Evolutionary conservation across 2,888 invertebrate genomes (phyloP), one percentile per base, ranked within the genome.

Genomic region (Onthophagus sagittarius): DNA sequence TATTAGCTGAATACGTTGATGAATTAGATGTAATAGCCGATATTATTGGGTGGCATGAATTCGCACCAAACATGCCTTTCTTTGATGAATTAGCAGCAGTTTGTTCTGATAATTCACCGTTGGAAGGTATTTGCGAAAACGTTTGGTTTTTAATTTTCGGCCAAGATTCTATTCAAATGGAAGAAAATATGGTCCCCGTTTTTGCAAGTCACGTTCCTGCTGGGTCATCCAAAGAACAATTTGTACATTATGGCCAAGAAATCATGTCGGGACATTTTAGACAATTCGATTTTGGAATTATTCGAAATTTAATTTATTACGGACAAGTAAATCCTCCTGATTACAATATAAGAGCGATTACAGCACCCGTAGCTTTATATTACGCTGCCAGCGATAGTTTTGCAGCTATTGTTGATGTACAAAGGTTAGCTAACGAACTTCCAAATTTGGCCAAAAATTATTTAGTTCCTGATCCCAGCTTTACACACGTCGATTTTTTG

Each of bases 91-190:
- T 89, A 53, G 89, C 88, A 14, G 83, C 87, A 71, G 72, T 85
- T 0, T 75, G 89, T 0, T 93, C 93, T 79, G 85, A 86, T 69
- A 89, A 89, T 76, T 87, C 88, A 11, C 87, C 87, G 0, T 73
- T 86, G 3, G 87, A 87, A 71, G 90, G 88, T 76, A 88, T 85
- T 0, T 94, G 94, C 82, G 87, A 87, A 64, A 91, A 91, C 80
- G 83, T 91, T 0, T 79, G 94, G 2, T 93, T 93, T 81, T 83
- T 93, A 3, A 78, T 93, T 1, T 87, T 86, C 2, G 92, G 92
- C 9, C 89, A 87, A 79, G 89, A 90, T 79, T 85, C 86, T 64
- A 84, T 84, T 9, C 89, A 91, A 81, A 84, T 88, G 63, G 88
- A 89, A 78, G 79, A 83, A 79, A 79, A 77, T 32, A 72, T 78